Evolutionary conservation across 92 coral and sea anemone genomes (phyloP), one percentile per base, ranked within the genome.

Genomic region (Zoanthus sansibaricus): DNA sequence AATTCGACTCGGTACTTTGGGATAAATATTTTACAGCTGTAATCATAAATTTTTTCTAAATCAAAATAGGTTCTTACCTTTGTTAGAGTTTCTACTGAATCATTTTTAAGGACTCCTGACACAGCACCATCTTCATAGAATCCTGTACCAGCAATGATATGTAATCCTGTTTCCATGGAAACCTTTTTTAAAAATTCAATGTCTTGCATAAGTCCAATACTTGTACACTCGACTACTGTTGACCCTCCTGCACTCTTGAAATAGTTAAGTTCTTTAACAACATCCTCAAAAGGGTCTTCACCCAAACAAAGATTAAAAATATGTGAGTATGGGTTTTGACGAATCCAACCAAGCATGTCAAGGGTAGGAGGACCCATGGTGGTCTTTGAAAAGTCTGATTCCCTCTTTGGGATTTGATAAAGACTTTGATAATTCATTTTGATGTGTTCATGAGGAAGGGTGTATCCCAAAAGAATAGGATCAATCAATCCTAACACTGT

Each of bases 371-470:
- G 93, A 7, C 90, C 74, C 51, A 78, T 79, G 30, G 77, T 78
- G 45, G 78, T 86, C 69, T 86, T 93, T 4, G 88, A 77, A 68
- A 87, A 84, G 61, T 97, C 94, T 4, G 90, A 69, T 13, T 79
- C 89, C 76, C 94, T 92, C 76, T 67, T 75, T 25, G 98, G 95
- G 80, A 77, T 54, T 52, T 79, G 62, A 47, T 83, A 87, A 84
- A 91, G 90, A 87, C 83, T 87, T 77, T 89, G 86, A 87, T 89
- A 94, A 45, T 96, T 91, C 98, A 94, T 84, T 71, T 77, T 88
- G 20, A 96, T 87, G 91, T 96, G 98, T 64, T 96, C 98, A 77
- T 96, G 98, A n/a, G 99, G 91, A 32, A 97, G 94, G 20, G 99
- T 97, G 67, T 94, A 91, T 1, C 96, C 95, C 77, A 97, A 77